These are phyloP conservation scores for Sylvilagus bachmani DNA, from an alignment of 2,113 vertebrate genomes.

Conservation along the genomic window DNA sequence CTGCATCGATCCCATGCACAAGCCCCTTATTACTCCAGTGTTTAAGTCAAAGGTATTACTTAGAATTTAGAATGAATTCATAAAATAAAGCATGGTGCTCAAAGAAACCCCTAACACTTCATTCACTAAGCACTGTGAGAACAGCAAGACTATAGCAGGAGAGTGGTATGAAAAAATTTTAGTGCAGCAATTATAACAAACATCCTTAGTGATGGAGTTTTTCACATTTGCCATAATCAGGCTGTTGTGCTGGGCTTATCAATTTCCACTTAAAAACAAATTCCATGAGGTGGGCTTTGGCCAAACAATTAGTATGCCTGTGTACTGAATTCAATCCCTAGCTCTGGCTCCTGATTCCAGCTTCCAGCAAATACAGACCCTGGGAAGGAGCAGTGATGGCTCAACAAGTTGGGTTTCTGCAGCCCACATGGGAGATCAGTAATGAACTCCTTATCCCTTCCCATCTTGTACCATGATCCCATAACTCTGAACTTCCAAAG, in stretches of 20 bases:
- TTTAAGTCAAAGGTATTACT: slow-evolving; percentile 37
- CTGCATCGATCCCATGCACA: too few relatives aligned
- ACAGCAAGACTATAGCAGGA: neutral
- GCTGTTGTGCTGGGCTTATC: neutral
- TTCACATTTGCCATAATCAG: neutral
- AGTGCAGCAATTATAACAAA: slow-evolving; percentile 5
- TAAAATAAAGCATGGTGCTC: neutral
- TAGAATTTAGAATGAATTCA: slow-evolving; percentile 36
- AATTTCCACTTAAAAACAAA: slow-evolving; percentile 57
- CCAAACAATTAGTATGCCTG: neutral
- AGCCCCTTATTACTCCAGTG: neutral
- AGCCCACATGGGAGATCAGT: too few relatives aligned
- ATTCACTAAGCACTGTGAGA: neutral
- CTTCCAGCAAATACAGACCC: too few relatives aligned
- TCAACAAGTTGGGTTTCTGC: too few relatives aligned
- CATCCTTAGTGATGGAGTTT: neutral
- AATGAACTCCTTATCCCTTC: too few relatives aligned
- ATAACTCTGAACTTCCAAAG: slow-evolving; percentile 12
- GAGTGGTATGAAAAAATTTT: neutral
- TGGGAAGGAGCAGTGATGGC: too few relatives aligned
- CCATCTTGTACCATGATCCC: neutral
- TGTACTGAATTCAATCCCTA: neutral
- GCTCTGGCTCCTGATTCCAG: neutral
- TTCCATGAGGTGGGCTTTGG: neutral
- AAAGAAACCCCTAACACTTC: neutral